Conservation (phyloP, 2,888 invertebrate species). For the Drosophila eohydei region DNA sequence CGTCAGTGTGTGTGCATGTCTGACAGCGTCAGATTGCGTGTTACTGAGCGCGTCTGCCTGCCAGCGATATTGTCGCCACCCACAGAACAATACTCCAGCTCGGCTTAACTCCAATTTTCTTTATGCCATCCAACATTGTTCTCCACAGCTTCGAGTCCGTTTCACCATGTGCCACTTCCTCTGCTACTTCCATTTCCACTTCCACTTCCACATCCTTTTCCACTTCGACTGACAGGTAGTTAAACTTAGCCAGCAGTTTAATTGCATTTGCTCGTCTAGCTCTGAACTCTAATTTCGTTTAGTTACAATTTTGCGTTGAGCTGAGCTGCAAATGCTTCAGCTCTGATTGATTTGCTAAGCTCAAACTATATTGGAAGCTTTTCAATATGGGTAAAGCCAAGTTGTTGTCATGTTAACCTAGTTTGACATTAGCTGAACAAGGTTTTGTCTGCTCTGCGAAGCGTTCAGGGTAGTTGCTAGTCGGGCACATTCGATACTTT, state of each 20-base stretch:
- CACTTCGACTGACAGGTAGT: slow-evolving; percentile 86
- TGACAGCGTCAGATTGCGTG: slow-evolving; percentile 10
- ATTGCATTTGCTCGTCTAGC: slow-evolving; percentile 1
- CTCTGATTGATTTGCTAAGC: neutral
- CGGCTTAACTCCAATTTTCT: slow-evolving; percentile 31
- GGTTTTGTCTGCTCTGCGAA: no score
- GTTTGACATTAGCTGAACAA: no score
- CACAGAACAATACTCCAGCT: slow-evolving; percentile 34
- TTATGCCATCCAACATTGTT: neutral
- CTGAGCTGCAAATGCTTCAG: neutral
- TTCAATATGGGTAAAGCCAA: neutral
- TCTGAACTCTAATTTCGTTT: slow-evolving; percentile 7
- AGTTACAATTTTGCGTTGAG: neutral
- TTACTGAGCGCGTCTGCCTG: slow-evolving; percentile 18
- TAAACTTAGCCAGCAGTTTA: slow-evolving; percentile 1
- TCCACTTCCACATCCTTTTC: neutral
- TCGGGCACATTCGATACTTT: neutral
- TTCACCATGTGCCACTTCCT: neutral
- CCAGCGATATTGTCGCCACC: slow-evolving; percentile 39
- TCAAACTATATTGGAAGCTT: neutral
- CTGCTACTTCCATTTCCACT: neutral
- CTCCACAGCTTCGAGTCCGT: neutral
- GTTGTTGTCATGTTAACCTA: no score
- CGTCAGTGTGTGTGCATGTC: slow-evolving; percentile 7
- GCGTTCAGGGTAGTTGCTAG: neutral